Evolutionary conservation across 2,797 vertebrate species (phyloP), one percentile per base, ranked within the genome.

Genomic region (Propithecus deckenii): DNA sequence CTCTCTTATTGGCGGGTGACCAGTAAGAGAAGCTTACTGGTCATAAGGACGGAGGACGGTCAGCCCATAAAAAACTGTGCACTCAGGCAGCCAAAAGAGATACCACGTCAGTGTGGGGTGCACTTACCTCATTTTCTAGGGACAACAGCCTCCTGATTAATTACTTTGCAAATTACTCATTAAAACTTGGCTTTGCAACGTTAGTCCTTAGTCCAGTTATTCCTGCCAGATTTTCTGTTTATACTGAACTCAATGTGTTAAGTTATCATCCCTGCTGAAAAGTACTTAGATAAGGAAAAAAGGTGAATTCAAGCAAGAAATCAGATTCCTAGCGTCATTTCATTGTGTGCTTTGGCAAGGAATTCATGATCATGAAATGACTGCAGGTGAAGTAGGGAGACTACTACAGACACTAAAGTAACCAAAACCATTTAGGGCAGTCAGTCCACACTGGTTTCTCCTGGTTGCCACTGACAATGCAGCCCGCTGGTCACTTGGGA

Each of bases 191-290:
- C 72, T 95, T 94, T 91, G 48, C 46, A 89, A 95, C 89, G 84
- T 96, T 41, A 85, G 65, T 59, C 43, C 55, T 91, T 95, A 52
- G 55, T 93, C 89, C 14, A 86, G 50, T 92, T 88, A 87, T 46
- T 89, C 85, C 65, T 75, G 84, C 79, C 93, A 96, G 63, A 88
- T 91, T 97, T 96, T 88, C 93, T 97, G 94, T 97, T 97, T 93
- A 97, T 32, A 88, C 25, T 63, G 84, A 96, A 94, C 30, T 93
- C 12, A 38, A 48, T 61, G 35, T 88, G 43, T 92, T 72, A 85
- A 81, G 50, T 93, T 93, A 94, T 89, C 93, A 55, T 93, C 89
- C 28, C 22, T 61, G 79, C 2, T 15, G 46, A 92, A 74, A 87
- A 96, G 23, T 71, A 84, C 20, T 83, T 20, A 59, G 81, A 87